Conservation (phyloP, 2,797 vertebrate genomes). For the Botia almorhae region DNA sequence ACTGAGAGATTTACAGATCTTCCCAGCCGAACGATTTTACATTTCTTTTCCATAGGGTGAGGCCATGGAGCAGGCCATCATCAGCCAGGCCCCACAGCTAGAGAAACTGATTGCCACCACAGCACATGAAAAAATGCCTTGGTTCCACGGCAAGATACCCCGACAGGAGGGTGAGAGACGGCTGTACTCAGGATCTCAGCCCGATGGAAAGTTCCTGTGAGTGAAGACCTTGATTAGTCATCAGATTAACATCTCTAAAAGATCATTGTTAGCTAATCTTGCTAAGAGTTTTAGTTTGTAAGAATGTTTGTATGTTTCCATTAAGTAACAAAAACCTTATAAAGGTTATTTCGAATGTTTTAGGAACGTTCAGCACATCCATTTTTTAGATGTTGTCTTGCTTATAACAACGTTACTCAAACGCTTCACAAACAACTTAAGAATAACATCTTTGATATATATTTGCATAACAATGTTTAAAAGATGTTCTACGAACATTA, state of each 20-base stretch:
- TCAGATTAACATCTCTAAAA: not conserved
- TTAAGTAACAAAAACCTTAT: too few species aligned
- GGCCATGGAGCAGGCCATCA: slow-evolving; percentile 93
- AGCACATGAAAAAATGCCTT: slow-evolving; percentile 92
- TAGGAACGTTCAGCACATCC: too few species aligned
- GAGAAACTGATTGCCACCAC: slow-evolving; percentile 95
- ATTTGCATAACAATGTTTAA: too few species aligned
- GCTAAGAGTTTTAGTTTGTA: too few species aligned
- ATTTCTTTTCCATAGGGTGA: slow-evolving; percentile 81
- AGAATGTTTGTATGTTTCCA: too few species aligned
- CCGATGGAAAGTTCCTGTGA: slow-evolving; percentile 96
- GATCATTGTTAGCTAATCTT: not conserved
- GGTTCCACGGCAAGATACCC: slow-evolving; percentile 86
- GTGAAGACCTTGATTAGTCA: slow-evolving; percentile 60
- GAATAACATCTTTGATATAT: too few species aligned
- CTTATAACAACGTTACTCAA: too few species aligned
- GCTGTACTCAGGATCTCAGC: slow-evolving; percentile 88
- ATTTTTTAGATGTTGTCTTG: too few species aligned
- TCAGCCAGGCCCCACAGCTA: slow-evolving; percentile 94
- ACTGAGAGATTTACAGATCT: not conserved
- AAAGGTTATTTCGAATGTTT: too few species aligned
- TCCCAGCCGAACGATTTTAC: not conserved
- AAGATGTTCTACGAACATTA: too few species aligned
- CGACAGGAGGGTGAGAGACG: slow-evolving; percentile 87
- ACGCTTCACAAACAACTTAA: too few species aligned